Conservation (phyloP, 2,113 vertebrate genomes). For the Mungos mungo region DNA sequence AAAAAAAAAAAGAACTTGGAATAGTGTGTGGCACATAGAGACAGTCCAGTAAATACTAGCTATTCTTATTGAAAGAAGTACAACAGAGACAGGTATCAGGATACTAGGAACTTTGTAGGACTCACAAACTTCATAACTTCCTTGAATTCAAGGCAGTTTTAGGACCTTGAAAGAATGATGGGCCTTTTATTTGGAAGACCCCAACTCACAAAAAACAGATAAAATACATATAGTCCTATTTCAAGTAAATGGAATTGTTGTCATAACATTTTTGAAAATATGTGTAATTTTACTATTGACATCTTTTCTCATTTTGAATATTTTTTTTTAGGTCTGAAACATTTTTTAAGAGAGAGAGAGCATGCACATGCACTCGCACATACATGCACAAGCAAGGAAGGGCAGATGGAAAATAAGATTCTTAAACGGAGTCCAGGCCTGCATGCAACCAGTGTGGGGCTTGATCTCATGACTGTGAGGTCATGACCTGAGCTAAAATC, state of each 20-base stretch:
- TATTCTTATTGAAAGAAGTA: background rate
- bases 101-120: background rate
- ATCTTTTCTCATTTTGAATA: background rate
- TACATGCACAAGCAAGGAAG: too few relatives aligned
- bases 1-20: background rate
- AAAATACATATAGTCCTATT: background rate
- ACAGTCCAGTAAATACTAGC: background rate
- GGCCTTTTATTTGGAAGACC: background rate
- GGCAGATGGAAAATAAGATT: too few relatives aligned
- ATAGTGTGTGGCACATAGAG: background rate
- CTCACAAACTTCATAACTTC: background rate
- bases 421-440: too few relatives aligned
- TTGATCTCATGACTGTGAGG: too few relatives aligned
- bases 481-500: too few relatives aligned
- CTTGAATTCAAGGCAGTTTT: background rate
- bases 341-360: background rate
- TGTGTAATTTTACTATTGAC: background rate
- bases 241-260: background rate
- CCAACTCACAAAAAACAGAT: too few relatives aligned
- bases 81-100: background rate
- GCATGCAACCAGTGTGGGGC: too few relatives aligned
- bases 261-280: background rate
- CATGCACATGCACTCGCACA: rapidly evolving
- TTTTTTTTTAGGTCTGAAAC: background rate
- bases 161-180: background rate